A percentile compares a stretch with the other conserved stretches of the same genome.
phyloP scores from a whole-genome alignment of 2,797 vertebrate species.

The Etheostoma perlongum region DNA sequence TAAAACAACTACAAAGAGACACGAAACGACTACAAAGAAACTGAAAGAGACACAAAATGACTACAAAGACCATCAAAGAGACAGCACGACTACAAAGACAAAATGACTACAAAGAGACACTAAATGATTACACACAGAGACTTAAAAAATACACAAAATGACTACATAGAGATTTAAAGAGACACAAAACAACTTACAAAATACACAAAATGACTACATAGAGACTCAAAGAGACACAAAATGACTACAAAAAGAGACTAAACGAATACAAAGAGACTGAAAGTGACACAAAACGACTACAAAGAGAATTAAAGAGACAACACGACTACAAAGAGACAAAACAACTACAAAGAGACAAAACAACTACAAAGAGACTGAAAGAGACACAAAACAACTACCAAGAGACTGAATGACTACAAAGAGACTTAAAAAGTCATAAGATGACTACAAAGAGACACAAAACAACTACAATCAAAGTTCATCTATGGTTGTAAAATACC shows the following conservation, averaged over 20 bases:
- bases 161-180: too few relatives aligned
- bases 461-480: neutral
- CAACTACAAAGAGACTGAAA: neutral
- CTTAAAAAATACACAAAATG: too few relatives aligned
- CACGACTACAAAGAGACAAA: neutral
- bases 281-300: too few relatives aligned
- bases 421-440: neutral
- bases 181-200: neutral
- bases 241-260: neutral
- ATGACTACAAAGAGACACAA: neutral
- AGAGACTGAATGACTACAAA: neutral
- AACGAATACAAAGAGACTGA: neutral
- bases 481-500: neutral
- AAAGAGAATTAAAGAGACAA: neutral
- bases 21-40: too few relatives aligned
- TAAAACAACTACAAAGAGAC: too few relatives aligned
- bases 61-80: too few relatives aligned
- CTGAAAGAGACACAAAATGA: too few relatives aligned
- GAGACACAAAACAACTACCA: neutral
- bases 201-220: neutral
- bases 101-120: too few relatives aligned
- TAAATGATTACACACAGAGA: too few relatives aligned
- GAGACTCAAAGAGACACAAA: too few relatives aligned
- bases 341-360: neutral
- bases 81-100: too few relatives aligned